These are phyloP conservation scores for Synchiropus splendidus DNA, from an alignment of 2,113 vertebrate genomes.

Conservation along the genomic window DNA sequence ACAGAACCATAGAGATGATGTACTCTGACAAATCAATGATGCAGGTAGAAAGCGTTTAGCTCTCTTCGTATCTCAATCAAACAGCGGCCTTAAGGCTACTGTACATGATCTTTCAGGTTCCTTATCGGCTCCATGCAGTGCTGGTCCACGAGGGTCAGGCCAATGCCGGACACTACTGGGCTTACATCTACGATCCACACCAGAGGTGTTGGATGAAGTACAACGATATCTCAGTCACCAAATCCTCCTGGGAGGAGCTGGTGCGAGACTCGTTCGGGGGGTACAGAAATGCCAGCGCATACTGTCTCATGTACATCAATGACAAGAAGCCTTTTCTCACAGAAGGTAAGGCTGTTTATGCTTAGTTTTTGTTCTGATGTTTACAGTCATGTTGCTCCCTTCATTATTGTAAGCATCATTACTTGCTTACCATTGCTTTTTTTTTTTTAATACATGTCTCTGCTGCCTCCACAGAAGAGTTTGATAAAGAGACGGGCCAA, in stretches of 20 bases:
- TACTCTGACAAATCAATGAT: constrained; percentile 97
- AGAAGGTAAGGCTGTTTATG: constrained; percentile 73
- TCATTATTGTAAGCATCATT: background rate
- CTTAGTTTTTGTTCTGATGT: no score
- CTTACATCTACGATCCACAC: constrained; percentile 89
- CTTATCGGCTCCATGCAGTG: constrained; percentile 92
- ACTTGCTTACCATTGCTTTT: background rate
- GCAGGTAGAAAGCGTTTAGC: constrained; percentile 67
- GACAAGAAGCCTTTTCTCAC: constrained; percentile 93
- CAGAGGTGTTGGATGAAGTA: constrained; percentile 97
- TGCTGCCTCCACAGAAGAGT: constrained; percentile 73
- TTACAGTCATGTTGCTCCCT: background rate
- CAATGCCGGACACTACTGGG: constrained; percentile 97
- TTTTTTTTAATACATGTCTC: no score
- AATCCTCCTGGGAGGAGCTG: constrained; percentile 96
- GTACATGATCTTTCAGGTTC: constrained; percentile 60
- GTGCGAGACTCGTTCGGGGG: constrained; percentile 95
- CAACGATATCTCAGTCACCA: constrained; percentile 95
- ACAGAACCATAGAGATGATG: constrained; percentile 94
- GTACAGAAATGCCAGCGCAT: constrained; percentile 94
- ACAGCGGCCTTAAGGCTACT: no score
- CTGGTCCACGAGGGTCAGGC: constrained; percentile 97
- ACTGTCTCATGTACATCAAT: constrained; percentile 98
- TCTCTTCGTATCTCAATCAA: background rate
- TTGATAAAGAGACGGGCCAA: constrained; percentile 91